These are phyloP conservation scores for Nomada goodeniana DNA, from an alignment of 2,888 invertebrate species.

Conservation along the genomic window DNA sequence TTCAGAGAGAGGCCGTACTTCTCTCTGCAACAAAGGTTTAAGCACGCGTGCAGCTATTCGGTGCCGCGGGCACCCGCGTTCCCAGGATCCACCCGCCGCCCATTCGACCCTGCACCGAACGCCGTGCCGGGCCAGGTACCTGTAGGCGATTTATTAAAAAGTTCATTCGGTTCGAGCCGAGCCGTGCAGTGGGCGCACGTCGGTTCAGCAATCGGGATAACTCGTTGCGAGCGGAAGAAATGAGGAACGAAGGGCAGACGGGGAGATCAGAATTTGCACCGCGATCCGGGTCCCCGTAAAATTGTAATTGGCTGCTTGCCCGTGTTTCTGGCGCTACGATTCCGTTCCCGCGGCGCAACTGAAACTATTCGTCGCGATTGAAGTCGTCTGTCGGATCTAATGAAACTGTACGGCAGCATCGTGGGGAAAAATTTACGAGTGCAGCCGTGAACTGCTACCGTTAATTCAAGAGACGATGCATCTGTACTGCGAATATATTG, in stretches of 20 bases:
- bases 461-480: background rate
- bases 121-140: conserved; percentile 1
- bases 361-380: background rate
- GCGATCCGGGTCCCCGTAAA: conserved; percentile 11
- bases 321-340: background rate
- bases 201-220: conserved; percentile 44
- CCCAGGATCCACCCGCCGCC: conserved; percentile 36
- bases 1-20: conserved; percentile 75
- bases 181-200: conserved; percentile 15
- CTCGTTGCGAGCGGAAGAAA: background rate
- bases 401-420: conserved; percentile 3
- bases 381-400: background rate
- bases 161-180: conserved; percentile 47
- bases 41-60: conserved; percentile 72
- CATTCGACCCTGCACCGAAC: conserved; percentile 2
- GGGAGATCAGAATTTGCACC: conserved; percentile 56
- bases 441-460: background rate
- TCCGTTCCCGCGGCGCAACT: background rate
- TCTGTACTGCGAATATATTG: background rate
- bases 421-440: too few species aligned
- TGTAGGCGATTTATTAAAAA: conserved; percentile 62
- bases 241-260: conserved; percentile 11
- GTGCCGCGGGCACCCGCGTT: conserved; percentile 49
- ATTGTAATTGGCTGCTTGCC: conserved; percentile 9
- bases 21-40: conserved; percentile 74